Evolutionary conservation across 2,888 invertebrate genomes (phyloP).

Genomic region (Cosmia trapezina): DNA sequence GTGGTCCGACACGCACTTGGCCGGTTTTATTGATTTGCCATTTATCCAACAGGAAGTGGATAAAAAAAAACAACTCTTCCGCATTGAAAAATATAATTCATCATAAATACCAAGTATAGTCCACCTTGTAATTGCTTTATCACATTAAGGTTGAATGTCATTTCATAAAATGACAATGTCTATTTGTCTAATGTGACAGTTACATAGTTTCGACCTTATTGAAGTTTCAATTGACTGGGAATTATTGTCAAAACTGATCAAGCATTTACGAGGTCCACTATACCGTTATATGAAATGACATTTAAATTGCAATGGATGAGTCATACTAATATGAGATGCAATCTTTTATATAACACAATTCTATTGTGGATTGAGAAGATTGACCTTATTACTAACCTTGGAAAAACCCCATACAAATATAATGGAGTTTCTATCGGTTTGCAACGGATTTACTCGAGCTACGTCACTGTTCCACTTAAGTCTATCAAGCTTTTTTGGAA

Average conservation of each 20-base stretch:
- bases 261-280: not conserved
- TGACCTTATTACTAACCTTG: slow-evolving; percentile 42
- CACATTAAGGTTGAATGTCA: not conserved
- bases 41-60: too few species aligned
- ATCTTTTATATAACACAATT: slow-evolving; percentile 24
- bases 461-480: not conserved
- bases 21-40: too few species aligned
- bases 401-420: slow-evolving; percentile 41
- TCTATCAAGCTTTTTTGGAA: not conserved
- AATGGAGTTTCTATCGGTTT: not conserved
- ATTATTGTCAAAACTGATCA: not conserved
- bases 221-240: not conserved
- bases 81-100: too few species aligned
- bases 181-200: not conserved
- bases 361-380: slow-evolving; percentile 22
- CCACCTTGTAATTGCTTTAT: too few species aligned
- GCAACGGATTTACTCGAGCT: not conserved
- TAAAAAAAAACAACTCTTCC: too few species aligned
- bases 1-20: too few species aligned
- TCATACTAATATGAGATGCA: slow-evolving; percentile 23
- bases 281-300: slow-evolving; percentile 7
- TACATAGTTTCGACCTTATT: not conserved
- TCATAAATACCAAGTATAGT: too few species aligned
- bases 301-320: slow-evolving; percentile 40
- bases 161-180: not conserved